phyloP scores from a whole-genome alignment of 1,140 invertebrate species.

The Thereuonema tuberculata region DNA sequence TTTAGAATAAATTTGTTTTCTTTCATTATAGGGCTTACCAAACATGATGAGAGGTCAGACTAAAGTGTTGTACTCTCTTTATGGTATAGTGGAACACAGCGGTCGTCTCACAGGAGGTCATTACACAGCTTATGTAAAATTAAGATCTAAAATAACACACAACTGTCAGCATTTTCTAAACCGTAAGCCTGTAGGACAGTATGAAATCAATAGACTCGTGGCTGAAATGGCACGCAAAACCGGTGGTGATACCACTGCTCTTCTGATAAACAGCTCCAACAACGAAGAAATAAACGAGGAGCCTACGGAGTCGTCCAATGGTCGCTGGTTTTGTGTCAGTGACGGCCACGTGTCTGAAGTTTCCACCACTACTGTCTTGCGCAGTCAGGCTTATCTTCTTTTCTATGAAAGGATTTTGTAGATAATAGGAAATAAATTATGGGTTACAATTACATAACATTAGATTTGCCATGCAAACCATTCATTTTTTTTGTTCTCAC shows the following conservation, averaged over 20 bases:
- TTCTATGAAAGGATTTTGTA: conserved; percentile 79
- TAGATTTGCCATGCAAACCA: too few relatives aligned
- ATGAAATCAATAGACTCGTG: conserved; percentile 15
- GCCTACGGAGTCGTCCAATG: conserved; percentile 29
- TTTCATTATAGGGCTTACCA: conserved; percentile 35
- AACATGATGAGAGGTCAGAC: conserved; percentile 46
- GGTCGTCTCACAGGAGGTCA: conserved; percentile 82
- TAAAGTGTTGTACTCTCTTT: conserved; percentile 71
- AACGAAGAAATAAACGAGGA: background rate
- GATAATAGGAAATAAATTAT: too few relatives aligned
- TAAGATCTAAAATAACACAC: conserved; percentile 20
- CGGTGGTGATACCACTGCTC: too few relatives aligned
- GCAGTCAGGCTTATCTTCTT: conserved; percentile 84
- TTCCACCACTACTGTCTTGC: conserved; percentile 61
- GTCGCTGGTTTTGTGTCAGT: conserved; percentile 85
- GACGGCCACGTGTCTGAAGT: conserved; percentile 71
- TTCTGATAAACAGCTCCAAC: too few relatives aligned
- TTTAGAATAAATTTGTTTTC: background rate
- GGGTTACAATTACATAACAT: too few relatives aligned
- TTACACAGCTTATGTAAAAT: conserved; percentile 78
- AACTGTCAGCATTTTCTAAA: conserved; percentile 14
- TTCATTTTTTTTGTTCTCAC: too few relatives aligned
- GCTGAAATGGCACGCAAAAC: conserved; percentile 12
- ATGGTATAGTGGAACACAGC: conserved; percentile 87
- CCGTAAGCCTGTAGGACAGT: conserved; percentile 11